phyloP scores from a whole-genome alignment of 2,113 vertebrate genomes.

The Pteruthius melanotis region DNA sequence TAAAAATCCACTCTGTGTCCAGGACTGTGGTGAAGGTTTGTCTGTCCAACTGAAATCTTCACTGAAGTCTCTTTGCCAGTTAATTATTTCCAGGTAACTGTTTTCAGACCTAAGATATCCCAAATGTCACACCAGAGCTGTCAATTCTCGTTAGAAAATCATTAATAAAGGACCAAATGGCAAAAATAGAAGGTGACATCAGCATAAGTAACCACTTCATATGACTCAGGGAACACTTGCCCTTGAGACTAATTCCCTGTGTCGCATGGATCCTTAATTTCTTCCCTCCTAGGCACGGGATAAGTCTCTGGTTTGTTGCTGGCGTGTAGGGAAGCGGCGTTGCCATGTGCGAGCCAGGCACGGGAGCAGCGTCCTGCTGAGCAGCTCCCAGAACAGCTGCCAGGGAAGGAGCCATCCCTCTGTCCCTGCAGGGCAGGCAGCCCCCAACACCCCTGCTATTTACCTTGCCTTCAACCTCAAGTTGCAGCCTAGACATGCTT shows the following conservation, averaged over 20 bases:
- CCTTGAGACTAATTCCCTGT: not conserved
- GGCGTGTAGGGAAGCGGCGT: not conserved
- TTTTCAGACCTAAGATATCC: not conserved
- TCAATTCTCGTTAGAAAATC: not conserved
- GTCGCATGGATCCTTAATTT: not conserved
- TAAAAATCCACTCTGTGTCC: not conserved
- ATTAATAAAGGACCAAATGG: not conserved
- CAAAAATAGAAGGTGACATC: not conserved
- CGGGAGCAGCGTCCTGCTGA: not conserved
- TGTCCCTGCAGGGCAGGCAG: rapidly evolving
- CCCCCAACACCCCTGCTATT: not conserved
- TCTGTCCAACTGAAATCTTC: not conserved
- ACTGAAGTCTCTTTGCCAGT: not conserved
- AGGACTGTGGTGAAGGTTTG: not conserved
- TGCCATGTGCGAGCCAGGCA: no score
- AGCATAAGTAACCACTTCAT: not conserved
- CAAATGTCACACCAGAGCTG: not conserved
- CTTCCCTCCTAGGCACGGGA: not conserved
- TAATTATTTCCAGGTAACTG: not conserved
- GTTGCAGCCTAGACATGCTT: not conserved
- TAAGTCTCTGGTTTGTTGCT: not conserved
- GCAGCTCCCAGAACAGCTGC: no score
- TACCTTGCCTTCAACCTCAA: not conserved
- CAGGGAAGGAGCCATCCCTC: rapidly evolving
- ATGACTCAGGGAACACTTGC: not conserved